Evolutionary conservation across 2,113 vertebrate genomes (phyloP).

Genomic region (Castor canadensis): DNA sequence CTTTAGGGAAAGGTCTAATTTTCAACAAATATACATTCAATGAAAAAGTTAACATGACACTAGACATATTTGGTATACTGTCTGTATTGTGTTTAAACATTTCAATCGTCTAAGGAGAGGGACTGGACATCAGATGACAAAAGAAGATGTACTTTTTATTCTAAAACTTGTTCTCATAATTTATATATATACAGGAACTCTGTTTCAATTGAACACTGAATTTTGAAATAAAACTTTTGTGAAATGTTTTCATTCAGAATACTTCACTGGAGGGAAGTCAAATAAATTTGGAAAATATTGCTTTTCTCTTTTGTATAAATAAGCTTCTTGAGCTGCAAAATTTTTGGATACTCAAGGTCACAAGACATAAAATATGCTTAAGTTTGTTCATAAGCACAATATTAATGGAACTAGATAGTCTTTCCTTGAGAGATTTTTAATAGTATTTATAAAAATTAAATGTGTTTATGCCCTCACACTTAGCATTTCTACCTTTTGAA

Average conservation of each 20-base stretch:
- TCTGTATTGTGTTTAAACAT: background rate
- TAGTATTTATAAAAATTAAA: slow-evolving; percentile 3
- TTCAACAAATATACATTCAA: background rate
- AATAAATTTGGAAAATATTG: background rate
- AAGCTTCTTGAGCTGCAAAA: background rate
- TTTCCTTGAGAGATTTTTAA: background rate
- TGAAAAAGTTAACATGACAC: background rate
- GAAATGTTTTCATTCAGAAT: background rate
- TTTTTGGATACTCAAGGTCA: background rate
- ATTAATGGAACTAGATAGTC: background rate
- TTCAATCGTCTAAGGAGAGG: background rate
- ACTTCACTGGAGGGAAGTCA: background rate
- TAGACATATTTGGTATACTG: background rate
- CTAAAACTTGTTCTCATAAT: background rate
- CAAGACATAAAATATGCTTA: background rate
- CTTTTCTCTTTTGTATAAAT: background rate
- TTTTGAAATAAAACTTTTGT: slow-evolving; percentile 2
- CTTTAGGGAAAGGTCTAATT: background rate
- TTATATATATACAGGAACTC: background rate
- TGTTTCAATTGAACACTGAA: background rate
- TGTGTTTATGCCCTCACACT: background rate
- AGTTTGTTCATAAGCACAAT: background rate
- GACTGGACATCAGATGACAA: background rate
- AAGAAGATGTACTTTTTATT: background rate
- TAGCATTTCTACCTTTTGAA: background rate